These are phyloP conservation scores for Oxystoma pomonae DNA, from an alignment of 2,888 invertebrate genomes.

Conservation along the genomic window DNA sequence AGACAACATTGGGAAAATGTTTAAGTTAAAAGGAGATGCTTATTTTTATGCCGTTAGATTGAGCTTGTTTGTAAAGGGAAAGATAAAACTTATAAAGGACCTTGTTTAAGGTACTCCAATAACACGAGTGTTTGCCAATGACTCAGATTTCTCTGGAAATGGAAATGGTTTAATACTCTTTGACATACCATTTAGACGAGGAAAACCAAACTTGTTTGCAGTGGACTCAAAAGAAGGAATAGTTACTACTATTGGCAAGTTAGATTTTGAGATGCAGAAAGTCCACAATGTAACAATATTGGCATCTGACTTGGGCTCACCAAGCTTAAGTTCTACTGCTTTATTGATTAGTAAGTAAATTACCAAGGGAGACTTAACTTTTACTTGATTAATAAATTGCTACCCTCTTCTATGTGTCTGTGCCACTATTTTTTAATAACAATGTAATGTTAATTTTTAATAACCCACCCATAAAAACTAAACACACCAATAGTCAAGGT, in stretches of 20 bases:
- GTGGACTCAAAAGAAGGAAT: conserved; percentile 84
- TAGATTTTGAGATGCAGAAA: conserved; percentile 66
- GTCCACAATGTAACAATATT: conserved; percentile 73
- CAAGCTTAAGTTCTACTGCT: conserved; percentile 76
- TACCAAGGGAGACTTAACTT: too few relatives aligned
- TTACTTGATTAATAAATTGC: too few relatives aligned
- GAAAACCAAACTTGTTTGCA: conserved; percentile 62
- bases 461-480: not conserved
- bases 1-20: too few relatives aligned
- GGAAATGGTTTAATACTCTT: conserved; percentile 84
- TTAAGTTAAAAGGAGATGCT: too few relatives aligned
- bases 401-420: too few relatives aligned
- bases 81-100: too few relatives aligned
- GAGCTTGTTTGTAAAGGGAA: too few relatives aligned
- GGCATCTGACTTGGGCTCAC: conserved; percentile 81
- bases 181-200: conserved; percentile 64
- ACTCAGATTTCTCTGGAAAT: conserved; percentile 79
- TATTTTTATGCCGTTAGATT: too few relatives aligned
- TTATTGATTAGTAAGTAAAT: conserved; percentile 49
- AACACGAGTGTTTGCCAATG: conserved; percentile 74
- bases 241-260: conserved; percentile 67
- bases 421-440: too few relatives aligned
- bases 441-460: too few relatives aligned
- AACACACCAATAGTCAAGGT: not conserved
- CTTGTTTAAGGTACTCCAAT: conserved; percentile 53